Evolutionary conservation across 2,797 vertebrate species (phyloP).

Genomic region (Micrastur ruficollis): DNA sequence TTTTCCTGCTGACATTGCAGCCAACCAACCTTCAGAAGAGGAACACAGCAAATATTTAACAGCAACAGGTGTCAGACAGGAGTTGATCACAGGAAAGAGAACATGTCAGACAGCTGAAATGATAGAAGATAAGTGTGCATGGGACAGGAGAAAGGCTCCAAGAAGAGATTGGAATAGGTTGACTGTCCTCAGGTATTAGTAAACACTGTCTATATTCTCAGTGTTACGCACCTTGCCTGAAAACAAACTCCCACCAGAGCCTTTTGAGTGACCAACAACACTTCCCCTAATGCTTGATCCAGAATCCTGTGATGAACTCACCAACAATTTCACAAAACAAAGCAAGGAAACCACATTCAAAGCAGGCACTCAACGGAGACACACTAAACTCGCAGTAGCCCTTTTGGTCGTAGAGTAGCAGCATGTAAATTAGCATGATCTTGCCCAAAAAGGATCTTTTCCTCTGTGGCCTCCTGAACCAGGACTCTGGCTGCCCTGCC

Average conservation of each 20-base stretch:
- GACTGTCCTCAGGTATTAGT: background rate
- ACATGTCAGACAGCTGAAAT: background rate
- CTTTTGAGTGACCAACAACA: background rate
- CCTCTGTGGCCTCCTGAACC: background rate
- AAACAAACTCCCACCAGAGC: background rate
- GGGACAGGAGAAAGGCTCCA: background rate
- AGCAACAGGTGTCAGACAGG: background rate
- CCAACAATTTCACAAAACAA: background rate
- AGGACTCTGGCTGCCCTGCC: background rate
- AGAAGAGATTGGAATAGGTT: background rate
- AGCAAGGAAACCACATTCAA: background rate
- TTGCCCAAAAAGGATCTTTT: background rate
- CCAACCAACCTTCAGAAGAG: background rate
- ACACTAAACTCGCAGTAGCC: background rate
- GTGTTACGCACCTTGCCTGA: background rate
- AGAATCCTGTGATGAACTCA: background rate
- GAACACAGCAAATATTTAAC: background rate
- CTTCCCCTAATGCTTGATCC: background rate
- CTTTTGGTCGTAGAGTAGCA: background rate
- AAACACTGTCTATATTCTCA: background rate
- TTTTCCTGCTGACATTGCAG: slow-evolving; percentile 30
- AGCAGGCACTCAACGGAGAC: background rate
- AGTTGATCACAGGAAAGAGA: background rate
- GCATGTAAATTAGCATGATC: background rate
- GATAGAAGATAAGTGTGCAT: background rate